Base-by-base conservation (phyloP, 2,888 invertebrate species). In the Kryphioiulus occultus region DNA sequence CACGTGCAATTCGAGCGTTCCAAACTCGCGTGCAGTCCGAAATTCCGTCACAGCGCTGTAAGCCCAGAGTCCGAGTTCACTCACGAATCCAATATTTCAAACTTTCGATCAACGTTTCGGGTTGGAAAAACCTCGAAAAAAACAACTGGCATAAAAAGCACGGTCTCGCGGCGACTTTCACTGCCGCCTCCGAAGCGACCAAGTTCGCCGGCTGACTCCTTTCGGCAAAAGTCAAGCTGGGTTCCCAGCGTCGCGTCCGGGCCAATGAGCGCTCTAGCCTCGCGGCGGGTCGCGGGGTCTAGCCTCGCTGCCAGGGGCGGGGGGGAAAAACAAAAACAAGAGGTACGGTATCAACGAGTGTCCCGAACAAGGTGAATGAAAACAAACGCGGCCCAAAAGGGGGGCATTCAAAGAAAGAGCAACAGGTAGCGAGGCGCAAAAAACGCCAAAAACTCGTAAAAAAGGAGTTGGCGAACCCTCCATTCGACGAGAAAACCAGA, bases 291-390 rank as follows among this genome's bases (percentile, higher is more conserved):
- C n/a, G 0, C n/a, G 3, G 3, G 7, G 53, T 7, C n/a, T 59
- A 59, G 53, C 83, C 83, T 83, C 83, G 9, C 1, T 17, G 1
- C 3, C 32, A 17, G 35, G 83, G 30, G 68, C n/a, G 26, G 68
- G 68, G 5, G 68, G 68, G 26, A 3, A 68, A n/a, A 68, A 68
- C n/a, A 83, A 35, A 32, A 83, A 83, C 32, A 9, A 83, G 83
- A 83, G 83, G 83, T 35, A 17, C 83, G 83, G 83, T 83, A 59
- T 59, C 53, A 59, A 59, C 53, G n/a, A 59, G 53, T n/a, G 53
- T 59, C 53, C 53, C 53, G 53, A 59, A n/a, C 53, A 59, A 59
- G 53, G 53, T 59, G 53, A 59, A 59, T 59, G 53, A 59, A 59
- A 59, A 59, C 53, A 59, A 59, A 59, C 53, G 53, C 53, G 53